Percentiles rank a stretch among this genome's conserved stretches.
Evolutionary conservation across 35 echinoderm and acorn worm genomes (phyloP).

Genomic region (Amphiura filiformis): DNA sequence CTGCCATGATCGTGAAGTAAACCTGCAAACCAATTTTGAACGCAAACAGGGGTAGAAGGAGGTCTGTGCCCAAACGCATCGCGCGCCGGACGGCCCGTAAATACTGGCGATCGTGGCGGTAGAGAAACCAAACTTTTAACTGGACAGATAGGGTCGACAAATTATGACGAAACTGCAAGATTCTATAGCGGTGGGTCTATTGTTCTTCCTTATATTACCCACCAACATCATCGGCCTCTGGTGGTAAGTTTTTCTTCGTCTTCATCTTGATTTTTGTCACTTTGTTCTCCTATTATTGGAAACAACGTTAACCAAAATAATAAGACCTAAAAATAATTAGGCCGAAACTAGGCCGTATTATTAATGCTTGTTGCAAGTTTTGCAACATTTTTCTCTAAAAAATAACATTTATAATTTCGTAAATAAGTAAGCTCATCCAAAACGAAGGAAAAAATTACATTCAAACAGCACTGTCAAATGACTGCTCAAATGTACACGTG

Average conservation of each 20-base stretch:
- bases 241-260: constrained; percentile 84
- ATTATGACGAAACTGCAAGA: constrained; percentile 13
- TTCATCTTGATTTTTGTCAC: too few species aligned
- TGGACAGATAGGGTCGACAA: neutral
- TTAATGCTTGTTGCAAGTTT: too few species aligned
- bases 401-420: too few species aligned
- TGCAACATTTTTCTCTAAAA: too few species aligned
- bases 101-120: neutral
- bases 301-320: too few species aligned
- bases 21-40: neutral
- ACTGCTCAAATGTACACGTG: too few species aligned
- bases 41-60: neutral
- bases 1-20: neutral
- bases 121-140: neutral
- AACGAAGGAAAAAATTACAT: too few species aligned
- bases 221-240: constrained; percentile 81
- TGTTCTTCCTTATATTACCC: constrained; percentile 72
- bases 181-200: constrained; percentile 46
- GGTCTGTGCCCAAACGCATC: neutral
- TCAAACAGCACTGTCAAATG: too few species aligned
- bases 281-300: too few species aligned
- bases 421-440: too few species aligned
- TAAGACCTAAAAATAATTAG: too few species aligned
- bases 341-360: too few species aligned
- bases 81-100: neutral